Percentiles rank a stretch among this genome's conserved stretches.
Evolutionary conservation across 2,888 invertebrate genomes (phyloP).

Genomic region (Glyphotaelius pellucidus): DNA sequence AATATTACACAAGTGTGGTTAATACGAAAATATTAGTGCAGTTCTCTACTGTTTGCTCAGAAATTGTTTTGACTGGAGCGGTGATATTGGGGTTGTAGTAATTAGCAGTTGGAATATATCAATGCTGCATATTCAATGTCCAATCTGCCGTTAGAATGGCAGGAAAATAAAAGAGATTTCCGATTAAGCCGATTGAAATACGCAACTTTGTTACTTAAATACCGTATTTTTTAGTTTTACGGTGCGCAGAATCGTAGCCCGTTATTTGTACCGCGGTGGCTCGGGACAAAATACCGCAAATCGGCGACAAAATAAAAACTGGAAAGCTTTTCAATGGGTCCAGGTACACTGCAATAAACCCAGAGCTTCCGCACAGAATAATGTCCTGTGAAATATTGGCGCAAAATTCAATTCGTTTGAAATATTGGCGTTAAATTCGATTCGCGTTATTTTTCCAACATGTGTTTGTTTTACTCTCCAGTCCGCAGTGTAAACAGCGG

Average conservation of each 20-base stretch:
- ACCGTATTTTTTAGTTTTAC: not conserved
- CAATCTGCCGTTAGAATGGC: not conserved
- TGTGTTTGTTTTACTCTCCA: slow-evolving; percentile 38
- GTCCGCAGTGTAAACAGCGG: not conserved
- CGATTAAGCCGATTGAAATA: not conserved
- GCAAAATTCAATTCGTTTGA: slow-evolving; percentile 44
- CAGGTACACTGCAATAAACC: slow-evolving; percentile 13
- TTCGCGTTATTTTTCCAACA: slow-evolving; percentile 42
- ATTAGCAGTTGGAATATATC: not conserved
- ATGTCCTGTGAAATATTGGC: slow-evolving; percentile 50
- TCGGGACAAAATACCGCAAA: slow-evolving; percentile 30
- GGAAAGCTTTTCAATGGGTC: slow-evolving; percentile 2
- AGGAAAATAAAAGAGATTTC: not conserved
- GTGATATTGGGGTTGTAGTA: not conserved
- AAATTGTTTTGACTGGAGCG: not conserved
- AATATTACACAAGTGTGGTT: too few species aligned
- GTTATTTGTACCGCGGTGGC: not conserved
- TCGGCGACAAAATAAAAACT: slow-evolving; percentile 37
- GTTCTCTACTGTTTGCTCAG: not conserved
- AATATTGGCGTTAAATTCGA: slow-evolving; percentile 49
- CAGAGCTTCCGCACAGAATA: slow-evolving; percentile 19
- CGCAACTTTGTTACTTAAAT: not conserved
- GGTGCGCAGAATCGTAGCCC: not conserved
- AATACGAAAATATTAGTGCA: too few species aligned
- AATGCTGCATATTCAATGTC: not conserved